Conservation (phyloP, 2,888 invertebrate genomes). For the Ophion slaviceki region DNA sequence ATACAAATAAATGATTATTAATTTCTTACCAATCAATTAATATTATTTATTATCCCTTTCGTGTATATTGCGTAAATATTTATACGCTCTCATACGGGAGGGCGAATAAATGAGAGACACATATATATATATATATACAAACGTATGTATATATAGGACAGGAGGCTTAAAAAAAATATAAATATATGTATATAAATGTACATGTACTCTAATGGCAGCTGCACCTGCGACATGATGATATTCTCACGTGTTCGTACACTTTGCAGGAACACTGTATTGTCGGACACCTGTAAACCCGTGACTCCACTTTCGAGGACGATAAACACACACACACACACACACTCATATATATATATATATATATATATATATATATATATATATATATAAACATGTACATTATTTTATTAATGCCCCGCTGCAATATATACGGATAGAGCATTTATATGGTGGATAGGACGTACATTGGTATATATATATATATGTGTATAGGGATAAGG, state of each 20-base stretch:
- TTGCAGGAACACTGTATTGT: slow-evolving; percentile 56
- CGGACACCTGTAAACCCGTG: slow-evolving; percentile 79
- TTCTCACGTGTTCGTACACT: slow-evolving; percentile 78
- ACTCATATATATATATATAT: background rate
- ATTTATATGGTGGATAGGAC: background rate
- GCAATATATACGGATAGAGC: slow-evolving; percentile 13
- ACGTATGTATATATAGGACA: slow-evolving; percentile 9
- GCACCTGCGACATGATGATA: slow-evolving; percentile 79
- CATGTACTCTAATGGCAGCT: slow-evolving; percentile 64
- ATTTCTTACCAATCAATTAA: no score
- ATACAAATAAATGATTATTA: no score
- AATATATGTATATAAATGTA: slow-evolving; percentile 11
- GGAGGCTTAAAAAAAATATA: slow-evolving; percentile 29
- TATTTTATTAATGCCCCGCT: slow-evolving; percentile 6
- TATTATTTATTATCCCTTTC: no score
- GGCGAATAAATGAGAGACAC: slow-evolving; percentile 30
- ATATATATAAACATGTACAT: background rate
- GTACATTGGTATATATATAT: slow-evolving; percentile 18
- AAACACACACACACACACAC: no score
- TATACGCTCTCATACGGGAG: slow-evolving; percentile 2
- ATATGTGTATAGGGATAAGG: slow-evolving; percentile 29
- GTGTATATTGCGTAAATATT: no score
- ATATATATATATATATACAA: no score
- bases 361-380: background rate
- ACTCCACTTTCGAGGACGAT: slow-evolving; percentile 26